These are phyloP conservation scores for Pachyseris speciosa DNA, from an alignment of 64 coral and sea anemone species.

Conservation along the genomic window DNA sequence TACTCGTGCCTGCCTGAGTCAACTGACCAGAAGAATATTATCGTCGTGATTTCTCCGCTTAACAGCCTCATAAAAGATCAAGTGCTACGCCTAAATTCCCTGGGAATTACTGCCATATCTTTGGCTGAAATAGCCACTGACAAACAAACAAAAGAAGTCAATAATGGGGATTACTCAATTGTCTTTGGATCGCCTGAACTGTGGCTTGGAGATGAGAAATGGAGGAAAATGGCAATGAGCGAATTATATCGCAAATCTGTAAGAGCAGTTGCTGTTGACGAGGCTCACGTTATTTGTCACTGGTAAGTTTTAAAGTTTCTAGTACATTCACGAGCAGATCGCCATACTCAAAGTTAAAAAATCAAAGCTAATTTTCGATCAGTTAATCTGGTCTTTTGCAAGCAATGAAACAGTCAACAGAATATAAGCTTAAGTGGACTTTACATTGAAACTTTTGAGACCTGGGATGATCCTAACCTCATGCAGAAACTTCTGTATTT, in stretches of 20 bases:
- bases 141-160: neutral
- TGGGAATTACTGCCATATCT: neutral
- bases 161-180: neutral
- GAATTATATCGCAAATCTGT: neutral
- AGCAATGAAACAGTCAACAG: no score
- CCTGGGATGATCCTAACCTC: no score
- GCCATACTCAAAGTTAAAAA: neutral
- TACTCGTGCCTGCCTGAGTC: neutral
- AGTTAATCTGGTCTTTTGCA: no score
- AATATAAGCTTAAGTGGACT: no score
- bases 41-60: neutral
- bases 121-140: neutral
- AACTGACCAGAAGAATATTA: neutral
- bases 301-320: slow-evolving; percentile 5
- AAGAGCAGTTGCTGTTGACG: neutral
- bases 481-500: no score
- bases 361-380: neutral
- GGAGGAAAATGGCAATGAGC: slow-evolving; percentile 11
- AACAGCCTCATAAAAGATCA: slow-evolving; percentile 29
- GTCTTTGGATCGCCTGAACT: neutral
- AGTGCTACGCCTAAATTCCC: neutral
- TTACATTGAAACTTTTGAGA: no score
- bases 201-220: neutral
- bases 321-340: neutral
- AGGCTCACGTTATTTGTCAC: slow-evolving; percentile 22